phyloP scores from a whole-genome alignment of 2,113 vertebrate genomes.

The Orientallactaga bullata region DNA sequence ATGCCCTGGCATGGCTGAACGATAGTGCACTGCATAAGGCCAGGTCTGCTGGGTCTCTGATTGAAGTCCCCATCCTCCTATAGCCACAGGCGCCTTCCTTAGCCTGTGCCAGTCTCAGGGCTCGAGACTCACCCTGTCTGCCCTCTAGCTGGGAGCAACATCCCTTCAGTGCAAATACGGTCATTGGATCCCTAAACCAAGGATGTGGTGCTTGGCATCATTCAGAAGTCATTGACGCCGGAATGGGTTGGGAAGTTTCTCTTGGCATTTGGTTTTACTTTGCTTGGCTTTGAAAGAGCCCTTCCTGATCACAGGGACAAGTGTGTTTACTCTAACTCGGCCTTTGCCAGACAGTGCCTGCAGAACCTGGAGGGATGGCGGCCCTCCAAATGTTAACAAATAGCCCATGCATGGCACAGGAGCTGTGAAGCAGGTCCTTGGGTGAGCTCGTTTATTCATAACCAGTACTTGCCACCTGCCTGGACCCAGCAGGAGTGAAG shows the following conservation, averaged over 20 bases:
- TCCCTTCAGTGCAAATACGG: neutral
- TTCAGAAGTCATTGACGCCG: neutral
- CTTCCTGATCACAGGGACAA: accelerated
- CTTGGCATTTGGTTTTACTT: neutral
- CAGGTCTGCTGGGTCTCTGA: neutral
- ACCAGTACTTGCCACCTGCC: accelerated
- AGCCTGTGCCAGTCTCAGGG: neutral
- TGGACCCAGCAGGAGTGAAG: accelerated
- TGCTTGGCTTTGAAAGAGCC: neutral
- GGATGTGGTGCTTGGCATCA: neutral
- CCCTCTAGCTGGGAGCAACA: neutral
- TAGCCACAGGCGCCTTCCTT: neutral
- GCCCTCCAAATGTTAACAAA: accelerated
- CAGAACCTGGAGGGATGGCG: accelerated
- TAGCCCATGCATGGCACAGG: too few relatives aligned
- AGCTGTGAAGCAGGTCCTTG: accelerated
- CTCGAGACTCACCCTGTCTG: neutral
- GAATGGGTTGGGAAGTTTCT: neutral
- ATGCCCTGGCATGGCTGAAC: neutral
- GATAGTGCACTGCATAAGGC: accelerated
- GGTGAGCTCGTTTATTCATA: neutral
- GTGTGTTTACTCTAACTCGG: neutral
- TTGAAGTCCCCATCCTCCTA: slow-evolving; percentile 16
- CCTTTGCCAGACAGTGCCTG: neutral
- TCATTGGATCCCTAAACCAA: neutral